phyloP scores from a whole-genome alignment of 2,888 invertebrate species.

The Nomada goodeniana region DNA sequence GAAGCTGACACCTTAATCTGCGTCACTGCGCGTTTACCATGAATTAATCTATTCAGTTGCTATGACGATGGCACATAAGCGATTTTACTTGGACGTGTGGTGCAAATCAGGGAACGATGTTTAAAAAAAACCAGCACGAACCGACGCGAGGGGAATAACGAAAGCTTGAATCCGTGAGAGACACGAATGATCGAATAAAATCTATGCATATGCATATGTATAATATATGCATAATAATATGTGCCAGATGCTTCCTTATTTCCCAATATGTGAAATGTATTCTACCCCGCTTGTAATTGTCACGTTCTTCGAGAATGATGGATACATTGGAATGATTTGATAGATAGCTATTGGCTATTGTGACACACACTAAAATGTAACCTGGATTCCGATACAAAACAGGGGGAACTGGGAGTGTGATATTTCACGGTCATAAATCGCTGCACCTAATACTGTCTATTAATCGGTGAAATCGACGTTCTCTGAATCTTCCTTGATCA shows the following conservation, averaged over 20 bases:
- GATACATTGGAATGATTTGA: background rate
- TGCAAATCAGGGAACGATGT: background rate
- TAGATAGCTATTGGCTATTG: background rate
- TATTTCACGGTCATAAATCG: background rate
- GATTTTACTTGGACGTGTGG: background rate
- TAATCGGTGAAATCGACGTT: background rate
- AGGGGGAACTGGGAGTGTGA: background rate
- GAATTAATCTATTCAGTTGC: conserved; percentile 51
- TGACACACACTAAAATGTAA: background rate
- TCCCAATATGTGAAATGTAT: too few relatives aligned
- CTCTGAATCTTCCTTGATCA: background rate
- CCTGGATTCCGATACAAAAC: background rate
- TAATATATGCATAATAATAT: too few relatives aligned
- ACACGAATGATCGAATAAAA: background rate
- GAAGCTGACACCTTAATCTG: conserved; percentile 37
- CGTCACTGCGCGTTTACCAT: conserved; percentile 18
- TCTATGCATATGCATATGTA: too few relatives aligned
- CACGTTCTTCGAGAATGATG: too few relatives aligned
- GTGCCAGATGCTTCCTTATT: too few relatives aligned
- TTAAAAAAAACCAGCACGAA: background rate
- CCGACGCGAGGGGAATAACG: too few relatives aligned
- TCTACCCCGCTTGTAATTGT: too few relatives aligned
- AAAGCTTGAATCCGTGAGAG: background rate
- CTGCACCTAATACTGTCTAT: background rate
- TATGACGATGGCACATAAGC: conserved; percentile 5